Evolutionary conservation across 2,888 invertebrate genomes (phyloP), one percentile per base, ranked within the genome.

Genomic region (Masnerella sp.): DNA sequence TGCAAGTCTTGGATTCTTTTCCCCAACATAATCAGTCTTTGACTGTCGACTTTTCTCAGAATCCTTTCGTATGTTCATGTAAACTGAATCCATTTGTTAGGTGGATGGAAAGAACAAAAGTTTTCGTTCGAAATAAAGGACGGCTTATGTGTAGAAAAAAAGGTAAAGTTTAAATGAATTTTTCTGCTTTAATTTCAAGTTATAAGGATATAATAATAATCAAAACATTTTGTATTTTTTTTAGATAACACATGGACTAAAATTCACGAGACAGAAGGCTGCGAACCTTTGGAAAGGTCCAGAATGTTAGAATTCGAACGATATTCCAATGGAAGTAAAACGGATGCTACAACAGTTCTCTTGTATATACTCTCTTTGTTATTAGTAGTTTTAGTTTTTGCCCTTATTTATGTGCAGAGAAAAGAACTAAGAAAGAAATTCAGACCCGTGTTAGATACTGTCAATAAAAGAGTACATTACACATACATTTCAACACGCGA

Each of bases 1-100:
- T 91, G 74, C 88, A 88, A 9, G 81, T 88, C 9, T 88, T 94
- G 20, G 92, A 93, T 79, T 84, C 85, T 17, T 85, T 92, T 43
- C 89, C 90, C 9, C 86, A 88, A 30, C 88, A 89, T 38, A 88
- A 89, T 74, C 85, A 84, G 25, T 80, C 85, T 9, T 86, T 93
- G 20, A 88, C 89, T 20, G 88, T 94, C 0, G 93, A 94, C 81
- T 89, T 94, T 14, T 88, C 89, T 43, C 87, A 89, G 1, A 94
- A 94, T 88, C 92, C 92, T 0, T 91, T 94, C 51, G 88, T 89
- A n/a, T 94, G 94, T 81, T 91, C 92, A 76, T 91, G 91, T 78
- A 90, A 90, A 69, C 88, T 92, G 17, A 89, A 89, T 72, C 88
- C 89, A 5, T 90, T 94, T 49, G 89, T 91, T 65, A 85, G 88